Evolutionary conservation across 2,113 vertebrate species (phyloP).

Genomic region (Rallus limicola): DNA sequence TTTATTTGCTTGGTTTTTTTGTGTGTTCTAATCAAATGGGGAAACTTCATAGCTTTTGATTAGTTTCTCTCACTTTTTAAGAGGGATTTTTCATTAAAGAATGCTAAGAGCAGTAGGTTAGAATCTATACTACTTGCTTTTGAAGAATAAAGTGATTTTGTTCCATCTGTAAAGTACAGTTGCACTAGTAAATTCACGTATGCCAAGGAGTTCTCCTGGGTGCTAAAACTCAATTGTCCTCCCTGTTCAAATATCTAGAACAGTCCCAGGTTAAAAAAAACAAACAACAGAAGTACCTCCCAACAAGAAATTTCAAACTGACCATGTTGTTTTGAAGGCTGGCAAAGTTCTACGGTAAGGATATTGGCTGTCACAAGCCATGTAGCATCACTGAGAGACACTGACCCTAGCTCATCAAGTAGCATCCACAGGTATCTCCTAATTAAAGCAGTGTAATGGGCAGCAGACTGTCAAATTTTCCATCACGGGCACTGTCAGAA

Average conservation of each 20-base stretch:
- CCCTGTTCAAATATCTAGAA: not conserved
- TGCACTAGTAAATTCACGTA: not conserved
- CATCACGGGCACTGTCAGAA: not conserved
- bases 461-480: not conserved
- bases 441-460: not conserved
- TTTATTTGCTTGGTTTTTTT: not conserved
- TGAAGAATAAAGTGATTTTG: not conserved
- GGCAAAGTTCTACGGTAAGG: not conserved
- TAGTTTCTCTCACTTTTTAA: not conserved
- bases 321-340: not conserved
- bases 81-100: not conserved
- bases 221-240: not conserved
- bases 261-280: not conserved
- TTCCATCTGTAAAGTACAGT: not conserved
- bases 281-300: not conserved
- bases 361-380: not conserved
- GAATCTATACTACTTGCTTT: not conserved
- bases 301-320: not conserved
- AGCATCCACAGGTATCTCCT: not conserved
- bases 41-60: not conserved
- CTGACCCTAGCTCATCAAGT: not conserved
- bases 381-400: not conserved
- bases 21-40: not conserved
- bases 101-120: not conserved
- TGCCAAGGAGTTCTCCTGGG: not conserved